Evolutionary conservation across 1,140 invertebrate genomes (phyloP).

Genomic region (Coptotermes formosanus): DNA sequence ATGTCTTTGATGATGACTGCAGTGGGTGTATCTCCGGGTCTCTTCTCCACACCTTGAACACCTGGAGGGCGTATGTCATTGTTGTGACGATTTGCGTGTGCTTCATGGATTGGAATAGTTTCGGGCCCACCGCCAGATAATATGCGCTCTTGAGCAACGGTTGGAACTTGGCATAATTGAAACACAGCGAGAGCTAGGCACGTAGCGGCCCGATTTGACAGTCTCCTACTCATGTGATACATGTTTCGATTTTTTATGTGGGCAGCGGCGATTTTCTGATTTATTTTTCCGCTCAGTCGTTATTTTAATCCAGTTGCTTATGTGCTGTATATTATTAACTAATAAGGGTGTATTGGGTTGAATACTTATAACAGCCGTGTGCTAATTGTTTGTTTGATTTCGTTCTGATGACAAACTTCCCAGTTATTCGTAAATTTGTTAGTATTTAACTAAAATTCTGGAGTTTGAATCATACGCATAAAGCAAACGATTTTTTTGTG

Average conservation of each 20-base stretch:
- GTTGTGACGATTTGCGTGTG: neutral
- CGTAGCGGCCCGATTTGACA: neutral
- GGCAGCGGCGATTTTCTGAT: too few relatives aligned
- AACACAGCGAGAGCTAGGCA: neutral
- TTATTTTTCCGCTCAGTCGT: too few relatives aligned
- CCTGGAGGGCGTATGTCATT: neutral
- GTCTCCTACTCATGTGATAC: neutral
- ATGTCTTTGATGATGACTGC: slow-evolving; percentile 50
- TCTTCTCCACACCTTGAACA: neutral
- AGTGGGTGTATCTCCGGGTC: neutral
- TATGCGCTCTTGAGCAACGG: neutral
- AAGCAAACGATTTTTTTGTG: too few relatives aligned
- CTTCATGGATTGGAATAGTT: neutral
- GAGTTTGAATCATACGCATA: too few relatives aligned
- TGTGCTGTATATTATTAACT: too few relatives aligned
- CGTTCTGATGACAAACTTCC: too few relatives aligned
- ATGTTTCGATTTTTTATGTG: neutral
- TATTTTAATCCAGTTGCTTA: too few relatives aligned
- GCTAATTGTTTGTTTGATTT: too few relatives aligned
- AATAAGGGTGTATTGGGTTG: too few relatives aligned
- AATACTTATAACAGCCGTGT: too few relatives aligned
- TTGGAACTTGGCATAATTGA: neutral
- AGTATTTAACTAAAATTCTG: too few relatives aligned
- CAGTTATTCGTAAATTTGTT: too few relatives aligned
- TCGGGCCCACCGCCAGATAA: neutral